Conservation (phyloP, 2,888 invertebrate species). For the Sclerodermus sp. region DNA sequence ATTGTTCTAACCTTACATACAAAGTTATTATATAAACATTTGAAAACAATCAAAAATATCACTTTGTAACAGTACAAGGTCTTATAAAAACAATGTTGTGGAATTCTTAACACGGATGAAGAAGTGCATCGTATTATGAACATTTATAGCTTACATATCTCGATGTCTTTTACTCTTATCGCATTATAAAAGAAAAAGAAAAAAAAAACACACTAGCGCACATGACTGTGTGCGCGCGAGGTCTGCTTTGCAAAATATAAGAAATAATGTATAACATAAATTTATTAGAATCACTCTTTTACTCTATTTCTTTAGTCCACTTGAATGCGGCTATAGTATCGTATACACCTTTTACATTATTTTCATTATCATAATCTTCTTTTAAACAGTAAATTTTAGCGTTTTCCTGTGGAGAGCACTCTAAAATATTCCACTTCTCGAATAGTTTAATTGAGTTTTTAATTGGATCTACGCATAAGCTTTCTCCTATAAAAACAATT, state of each 20-base stretch:
- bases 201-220: too few species aligned
- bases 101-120: too few species aligned
- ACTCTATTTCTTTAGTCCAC: slow-evolving; percentile 47
- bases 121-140: too few species aligned
- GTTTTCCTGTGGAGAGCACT: slow-evolving; percentile 57
- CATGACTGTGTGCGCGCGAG: too few species aligned
- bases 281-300: slow-evolving; percentile 8
- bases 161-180: too few species aligned
- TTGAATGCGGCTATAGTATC: slow-evolving; percentile 46
- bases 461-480: slow-evolving; percentile 83
- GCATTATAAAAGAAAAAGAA: too few species aligned
- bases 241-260: slow-evolving; percentile 1
- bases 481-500: slow-evolving; percentile 78
- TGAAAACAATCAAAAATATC: too few species aligned
- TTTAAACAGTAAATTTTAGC: slow-evolving; percentile 48
- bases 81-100: too few species aligned
- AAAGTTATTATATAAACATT: background rate
- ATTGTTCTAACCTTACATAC: slow-evolving; percentile 14
- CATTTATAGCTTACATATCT: too few species aligned
- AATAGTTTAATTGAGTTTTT: slow-evolving; percentile 81
- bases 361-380: slow-evolving; percentile 45
- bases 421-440: slow-evolving; percentile 79
- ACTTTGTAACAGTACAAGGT: too few species aligned
- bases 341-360: slow-evolving; percentile 39
- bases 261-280: slow-evolving; percentile 11